A percentile compares a stretch with the other conserved stretches of the same genome.
These are phyloP conservation scores for Pteronotus mesoamericanus DNA, from an alignment of 2,797 vertebrate species.

Conservation along the genomic window DNA sequence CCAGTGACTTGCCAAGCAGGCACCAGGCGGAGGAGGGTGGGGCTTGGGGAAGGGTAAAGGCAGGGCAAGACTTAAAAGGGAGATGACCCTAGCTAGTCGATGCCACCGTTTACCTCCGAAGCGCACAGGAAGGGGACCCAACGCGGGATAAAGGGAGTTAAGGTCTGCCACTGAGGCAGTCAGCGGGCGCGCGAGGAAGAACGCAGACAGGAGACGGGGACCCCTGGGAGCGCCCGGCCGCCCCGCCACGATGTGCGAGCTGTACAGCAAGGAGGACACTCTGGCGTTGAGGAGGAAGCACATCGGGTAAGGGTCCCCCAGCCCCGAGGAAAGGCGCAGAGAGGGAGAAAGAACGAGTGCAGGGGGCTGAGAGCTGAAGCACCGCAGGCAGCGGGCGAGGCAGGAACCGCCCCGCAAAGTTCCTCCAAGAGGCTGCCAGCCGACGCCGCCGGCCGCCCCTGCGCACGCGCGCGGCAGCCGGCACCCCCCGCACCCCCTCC, in stretches of 20 bases:
- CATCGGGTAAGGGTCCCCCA: slow-evolving; percentile 85
- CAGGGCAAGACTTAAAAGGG: slow-evolving; percentile 54
- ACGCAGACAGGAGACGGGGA: background rate
- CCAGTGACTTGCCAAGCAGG: background rate
- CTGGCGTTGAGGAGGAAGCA: slow-evolving; percentile 89
- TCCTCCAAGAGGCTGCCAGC: accelerated
- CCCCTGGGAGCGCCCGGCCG: background rate
- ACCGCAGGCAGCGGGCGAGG: accelerated
- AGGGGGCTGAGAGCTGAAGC: background rate
- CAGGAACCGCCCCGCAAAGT: accelerated
- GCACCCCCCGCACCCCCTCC: too few species aligned
- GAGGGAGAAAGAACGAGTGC: accelerated
- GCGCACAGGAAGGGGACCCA: background rate
- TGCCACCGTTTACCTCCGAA: slow-evolving; percentile 27
- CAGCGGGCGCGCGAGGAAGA: too few species aligned
- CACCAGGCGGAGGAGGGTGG: slow-evolving; percentile 32
- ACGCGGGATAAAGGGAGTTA: background rate
- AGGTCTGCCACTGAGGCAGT: background rate
- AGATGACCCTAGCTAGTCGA: background rate
- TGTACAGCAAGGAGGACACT: slow-evolving; percentile 88
- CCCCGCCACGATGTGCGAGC: slow-evolving; percentile 78
- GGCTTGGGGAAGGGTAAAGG: slow-evolving; percentile 33
- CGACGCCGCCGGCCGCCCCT: background rate
- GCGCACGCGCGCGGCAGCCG: too few species aligned
- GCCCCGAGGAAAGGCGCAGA: background rate